Base-by-base conservation (phyloP, 2,113 vertebrate genomes). In the Crotalus helleri region DNA sequence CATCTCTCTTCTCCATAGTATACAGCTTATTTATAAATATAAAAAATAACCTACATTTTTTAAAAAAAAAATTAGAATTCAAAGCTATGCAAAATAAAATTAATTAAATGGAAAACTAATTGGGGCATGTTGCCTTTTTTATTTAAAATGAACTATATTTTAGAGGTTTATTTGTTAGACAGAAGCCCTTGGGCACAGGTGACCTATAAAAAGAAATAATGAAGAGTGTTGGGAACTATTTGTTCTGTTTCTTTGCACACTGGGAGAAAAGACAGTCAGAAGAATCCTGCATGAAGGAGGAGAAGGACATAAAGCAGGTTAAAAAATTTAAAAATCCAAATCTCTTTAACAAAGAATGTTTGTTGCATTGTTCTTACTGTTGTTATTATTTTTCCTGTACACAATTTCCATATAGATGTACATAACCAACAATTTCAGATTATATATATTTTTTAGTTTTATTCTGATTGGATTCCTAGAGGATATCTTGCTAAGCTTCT, bases 21-120 rank as follows among this genome's bases (percentile, higher is more conserved):
- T 26, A 26, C 59, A n/a, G 1, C 26, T 92, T 92, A 93, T 95
- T 95, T 92, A 53, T 4, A 74, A 55, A 2, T 61, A 61, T 59
- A 59, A 24, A 53, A 81, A n/a, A 10, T 96, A 95, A 94, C 96
- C 96, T 97, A 96, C 92, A 96, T 97, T 96, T 96, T 95, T 95
- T 96, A 89, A 96, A 94, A 95, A 57, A 57, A 57, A 61, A 59
- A n/a, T 94, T 94, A 97, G 95, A 96, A 97, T 96, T 96, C 96
- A 97, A 96, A 96, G 91, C 12, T 8, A 96, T 95, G 94, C 95
- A 95, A 96, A 97, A 96, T 97, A 96, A 96, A 93, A 97, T 97
- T 96, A 96, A 97, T 97, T 96, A 97, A 97, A 96, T 97, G 94
- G 96, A 95, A 94, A 97, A 97, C 96, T 97, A 97, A 97, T 96